phyloP scores from a whole-genome alignment of 2,888 invertebrate genomes.

The Agrochola lota region DNA sequence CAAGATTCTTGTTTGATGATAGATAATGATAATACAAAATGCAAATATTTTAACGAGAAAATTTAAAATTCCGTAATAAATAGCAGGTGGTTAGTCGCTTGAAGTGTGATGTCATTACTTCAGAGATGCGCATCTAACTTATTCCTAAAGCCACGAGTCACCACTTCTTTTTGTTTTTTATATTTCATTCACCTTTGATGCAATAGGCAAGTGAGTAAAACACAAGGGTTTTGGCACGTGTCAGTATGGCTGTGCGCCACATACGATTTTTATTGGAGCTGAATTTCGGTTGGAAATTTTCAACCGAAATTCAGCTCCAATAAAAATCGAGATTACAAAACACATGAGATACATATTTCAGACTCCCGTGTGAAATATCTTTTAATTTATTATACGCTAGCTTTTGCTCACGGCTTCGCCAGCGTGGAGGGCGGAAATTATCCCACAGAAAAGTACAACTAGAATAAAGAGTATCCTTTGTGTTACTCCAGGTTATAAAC shows the following conservation, averaged over 20 bases:
- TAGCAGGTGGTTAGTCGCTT: neutral
- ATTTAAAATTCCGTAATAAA: conserved; percentile 1
- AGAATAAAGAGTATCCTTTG: too few relatives aligned
- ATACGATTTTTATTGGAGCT: neutral
- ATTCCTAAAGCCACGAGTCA: neutral
- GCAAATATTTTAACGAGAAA: neutral
- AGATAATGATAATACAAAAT: neutral
- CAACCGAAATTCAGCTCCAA: too few relatives aligned
- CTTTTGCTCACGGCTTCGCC: too few relatives aligned
- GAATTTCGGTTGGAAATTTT: neutral
- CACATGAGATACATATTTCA: neutral
- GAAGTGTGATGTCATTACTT: conserved; percentile 8
- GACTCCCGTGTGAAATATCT: neutral
- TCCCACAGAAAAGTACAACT: too few relatives aligned
- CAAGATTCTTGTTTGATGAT: neutral
- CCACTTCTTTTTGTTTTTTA: neutral
- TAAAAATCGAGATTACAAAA: neutral
- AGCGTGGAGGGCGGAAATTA: too few relatives aligned
- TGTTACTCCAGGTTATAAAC: too few relatives aligned
- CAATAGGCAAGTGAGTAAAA: neutral
- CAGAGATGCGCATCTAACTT: neutral
- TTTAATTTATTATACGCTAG: too few relatives aligned
- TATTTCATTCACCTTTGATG: neutral
- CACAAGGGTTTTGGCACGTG: neutral
- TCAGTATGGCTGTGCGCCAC: neutral